phyloP scores from a whole-genome alignment of 1,140 invertebrate species.

The Oedothorax gibbosus region DNA sequence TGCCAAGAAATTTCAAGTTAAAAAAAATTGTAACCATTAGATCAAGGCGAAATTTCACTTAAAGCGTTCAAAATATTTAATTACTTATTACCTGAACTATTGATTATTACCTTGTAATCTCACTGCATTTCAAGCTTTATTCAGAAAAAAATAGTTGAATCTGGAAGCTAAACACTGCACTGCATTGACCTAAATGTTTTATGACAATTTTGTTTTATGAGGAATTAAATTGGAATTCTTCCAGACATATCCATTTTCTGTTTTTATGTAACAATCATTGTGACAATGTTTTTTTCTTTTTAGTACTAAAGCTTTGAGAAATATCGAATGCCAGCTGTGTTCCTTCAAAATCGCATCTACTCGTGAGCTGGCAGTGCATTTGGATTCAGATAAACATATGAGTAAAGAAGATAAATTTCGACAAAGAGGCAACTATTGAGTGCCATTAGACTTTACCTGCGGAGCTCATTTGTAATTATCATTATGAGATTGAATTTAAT shows the following conservation, averaged over 20 bases:
- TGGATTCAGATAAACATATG: slow-evolving; percentile 30
- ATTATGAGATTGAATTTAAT: too few relatives aligned
- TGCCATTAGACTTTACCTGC: too few relatives aligned
- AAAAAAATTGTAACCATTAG: too few relatives aligned
- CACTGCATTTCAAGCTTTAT: background rate
- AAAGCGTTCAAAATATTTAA: too few relatives aligned
- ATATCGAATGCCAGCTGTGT: slow-evolving; percentile 35
- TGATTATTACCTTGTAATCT: too few relatives aligned
- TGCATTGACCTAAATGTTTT: background rate
- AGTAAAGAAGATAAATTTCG: background rate
- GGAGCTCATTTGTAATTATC: too few relatives aligned
- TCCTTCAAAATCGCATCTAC: background rate
- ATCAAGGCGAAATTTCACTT: too few relatives aligned
- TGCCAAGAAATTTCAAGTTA: too few relatives aligned
- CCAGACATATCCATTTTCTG: background rate
- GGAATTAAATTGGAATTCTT: background rate
- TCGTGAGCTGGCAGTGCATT: slow-evolving; percentile 34
- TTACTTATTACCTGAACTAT: too few relatives aligned
- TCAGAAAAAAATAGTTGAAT: background rate
- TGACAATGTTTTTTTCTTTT: background rate
- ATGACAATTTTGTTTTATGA: background rate
- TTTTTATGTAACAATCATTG: background rate
- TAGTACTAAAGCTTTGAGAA: background rate
- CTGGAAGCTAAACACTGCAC: too few relatives aligned
- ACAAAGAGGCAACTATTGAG: background rate